Evolutionary conservation across 1,140 invertebrate genomes (phyloP).

Genomic region (Zaprionus capensis): DNA sequence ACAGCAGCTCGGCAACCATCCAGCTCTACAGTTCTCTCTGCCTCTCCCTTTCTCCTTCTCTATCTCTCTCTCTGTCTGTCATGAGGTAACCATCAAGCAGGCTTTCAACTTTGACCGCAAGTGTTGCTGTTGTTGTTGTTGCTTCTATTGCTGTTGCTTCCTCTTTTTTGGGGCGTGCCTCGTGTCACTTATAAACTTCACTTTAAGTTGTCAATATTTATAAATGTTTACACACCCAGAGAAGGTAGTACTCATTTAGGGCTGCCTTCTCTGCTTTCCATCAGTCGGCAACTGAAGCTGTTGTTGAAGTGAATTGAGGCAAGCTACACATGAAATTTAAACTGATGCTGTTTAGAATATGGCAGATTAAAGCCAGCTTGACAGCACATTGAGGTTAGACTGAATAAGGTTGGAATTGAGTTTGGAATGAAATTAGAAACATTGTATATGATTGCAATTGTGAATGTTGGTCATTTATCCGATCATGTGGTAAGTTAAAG

Average conservation of each 20-base stretch:
- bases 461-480: background rate
- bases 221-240: conserved; percentile 74
- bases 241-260: background rate
- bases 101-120: conserved; percentile 80
- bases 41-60: background rate
- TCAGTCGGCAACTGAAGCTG: conserved; percentile 5
- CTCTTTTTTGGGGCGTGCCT: conserved; percentile 51
- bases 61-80: conserved; percentile 6
- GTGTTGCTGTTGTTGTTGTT: conserved; percentile 48
- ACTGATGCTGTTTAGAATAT: background rate
- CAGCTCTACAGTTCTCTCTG: background rate
- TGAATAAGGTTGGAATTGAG: too few relatives aligned
- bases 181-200: conserved; percentile 80
- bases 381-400: too few relatives aligned
- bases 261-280: background rate
- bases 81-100: conserved; percentile 72
- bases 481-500: background rate
- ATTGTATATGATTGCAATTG: background rate
- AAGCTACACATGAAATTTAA: background rate
- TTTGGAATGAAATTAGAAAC: background rate
- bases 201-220: conserved; percentile 82
- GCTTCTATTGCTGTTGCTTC: conserved; percentile 53
- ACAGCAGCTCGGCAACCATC: conserved; percentile 8
- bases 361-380: too few relatives aligned
- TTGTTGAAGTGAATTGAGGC: background rate